Conservation (phyloP, 2,888 invertebrate species). For the Hofmannophila pseudospretella region DNA sequence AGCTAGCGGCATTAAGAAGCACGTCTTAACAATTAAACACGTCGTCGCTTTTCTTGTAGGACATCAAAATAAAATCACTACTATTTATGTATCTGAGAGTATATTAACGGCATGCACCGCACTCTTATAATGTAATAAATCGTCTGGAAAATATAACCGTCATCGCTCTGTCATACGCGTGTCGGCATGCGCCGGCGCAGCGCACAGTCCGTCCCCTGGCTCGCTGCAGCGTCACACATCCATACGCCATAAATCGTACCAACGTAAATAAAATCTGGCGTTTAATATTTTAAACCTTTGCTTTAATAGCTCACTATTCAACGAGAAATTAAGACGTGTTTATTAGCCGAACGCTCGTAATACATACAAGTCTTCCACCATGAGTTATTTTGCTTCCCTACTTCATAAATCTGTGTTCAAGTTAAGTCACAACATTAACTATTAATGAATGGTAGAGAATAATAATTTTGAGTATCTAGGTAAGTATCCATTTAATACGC, state of each 20-base stretch:
- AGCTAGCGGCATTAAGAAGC: slow-evolving; percentile 52
- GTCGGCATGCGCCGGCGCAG: slow-evolving; percentile 40
- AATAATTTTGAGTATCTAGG: too few relatives aligned
- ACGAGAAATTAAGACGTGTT: slow-evolving; percentile 74
- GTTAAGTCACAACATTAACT: slow-evolving; percentile 38
- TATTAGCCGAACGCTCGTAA: slow-evolving; percentile 67
- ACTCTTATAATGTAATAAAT: slow-evolving; percentile 76
- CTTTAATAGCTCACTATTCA: slow-evolving; percentile 74
- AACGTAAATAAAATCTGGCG: slow-evolving; percentile 71
- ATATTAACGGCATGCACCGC: slow-evolving; percentile 65
- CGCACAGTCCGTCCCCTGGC: slow-evolving; percentile 21
- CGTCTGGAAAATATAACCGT: slow-evolving; percentile 76
- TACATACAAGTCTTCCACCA: slow-evolving; percentile 65
- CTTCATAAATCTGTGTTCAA: slow-evolving; percentile 57
- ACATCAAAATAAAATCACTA: slow-evolving; percentile 75
- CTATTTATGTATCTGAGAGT: slow-evolving; percentile 72
- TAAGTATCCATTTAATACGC: too few relatives aligned
- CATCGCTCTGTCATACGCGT: slow-evolving; percentile 69
- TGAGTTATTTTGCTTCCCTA: slow-evolving; percentile 46
- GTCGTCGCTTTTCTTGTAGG: slow-evolving; percentile 72
- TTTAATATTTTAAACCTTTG: slow-evolving; percentile 73
- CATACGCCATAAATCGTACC: slow-evolving; percentile 63
- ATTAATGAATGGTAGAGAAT: slow-evolving; percentile 7
- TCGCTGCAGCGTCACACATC: slow-evolving; percentile 38
- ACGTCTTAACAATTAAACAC: slow-evolving; percentile 66